Evolutionary conservation across 2,113 vertebrate genomes (phyloP).

Genomic region (Mellivora capensis): DNA sequence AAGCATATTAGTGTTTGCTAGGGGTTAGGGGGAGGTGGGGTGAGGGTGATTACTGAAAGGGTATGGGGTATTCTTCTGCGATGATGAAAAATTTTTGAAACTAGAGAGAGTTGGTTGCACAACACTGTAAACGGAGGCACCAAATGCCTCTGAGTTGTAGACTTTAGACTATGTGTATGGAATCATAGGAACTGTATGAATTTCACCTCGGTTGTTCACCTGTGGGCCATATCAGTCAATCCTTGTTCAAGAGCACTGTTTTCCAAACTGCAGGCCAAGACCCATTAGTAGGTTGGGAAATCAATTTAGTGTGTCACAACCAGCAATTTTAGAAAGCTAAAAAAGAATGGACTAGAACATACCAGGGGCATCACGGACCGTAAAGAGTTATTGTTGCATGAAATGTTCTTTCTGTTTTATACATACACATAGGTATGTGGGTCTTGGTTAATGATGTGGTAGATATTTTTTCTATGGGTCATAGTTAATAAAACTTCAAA

Average conservation of each 20-base stretch:
- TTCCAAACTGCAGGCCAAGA: not conserved
- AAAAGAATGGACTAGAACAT: not conserved
- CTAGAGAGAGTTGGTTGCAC: not conserved
- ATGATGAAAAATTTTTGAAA: not conserved
- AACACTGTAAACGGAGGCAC: not conserved
- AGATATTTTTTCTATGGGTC: not conserved
- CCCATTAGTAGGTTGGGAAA: not conserved
- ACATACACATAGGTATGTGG: not conserved
- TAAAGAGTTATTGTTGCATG: not conserved
- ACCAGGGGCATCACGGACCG: not conserved
- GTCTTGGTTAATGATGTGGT: not conserved
- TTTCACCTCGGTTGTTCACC: not conserved
- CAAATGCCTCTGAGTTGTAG: not conserved
- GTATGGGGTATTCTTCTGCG: not conserved
- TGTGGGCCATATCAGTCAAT: not conserved
- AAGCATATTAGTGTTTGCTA: not conserved
- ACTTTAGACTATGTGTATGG: not conserved
- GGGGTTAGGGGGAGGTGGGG: not conserved
- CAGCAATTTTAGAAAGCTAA: slow-evolving; percentile 19
- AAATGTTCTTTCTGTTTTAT: not conserved
- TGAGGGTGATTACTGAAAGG: not conserved
- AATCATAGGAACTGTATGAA: not conserved
- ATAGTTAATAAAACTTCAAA: not conserved
- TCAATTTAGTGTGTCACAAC: not conserved
- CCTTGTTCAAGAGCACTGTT: not conserved